Conservation (phyloP, 2,113 vertebrate genomes). For the Eulemur rufifrons region DNA sequence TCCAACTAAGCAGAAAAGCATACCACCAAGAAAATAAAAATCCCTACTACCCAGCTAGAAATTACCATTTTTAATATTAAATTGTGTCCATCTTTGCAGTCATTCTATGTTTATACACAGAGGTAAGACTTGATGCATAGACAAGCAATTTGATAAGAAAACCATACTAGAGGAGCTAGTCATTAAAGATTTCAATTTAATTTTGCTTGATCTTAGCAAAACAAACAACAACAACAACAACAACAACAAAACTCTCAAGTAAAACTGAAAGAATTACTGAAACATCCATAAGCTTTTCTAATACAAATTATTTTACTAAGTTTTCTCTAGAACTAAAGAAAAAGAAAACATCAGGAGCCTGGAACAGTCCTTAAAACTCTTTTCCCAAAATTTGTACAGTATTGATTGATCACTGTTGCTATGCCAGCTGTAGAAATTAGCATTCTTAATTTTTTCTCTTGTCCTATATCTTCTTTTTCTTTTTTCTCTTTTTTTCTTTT, state of each 20-base stretch:
- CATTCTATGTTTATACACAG: background rate
- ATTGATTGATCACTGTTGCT: background rate
- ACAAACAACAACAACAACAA: accelerated
- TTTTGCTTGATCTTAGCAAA: background rate
- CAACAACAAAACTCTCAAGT: background rate
- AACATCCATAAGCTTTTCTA: background rate
- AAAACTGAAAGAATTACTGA: background rate
- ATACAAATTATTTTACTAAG: background rate
- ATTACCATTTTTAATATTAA: background rate
- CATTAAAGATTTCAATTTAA: background rate
- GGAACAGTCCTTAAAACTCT: background rate
- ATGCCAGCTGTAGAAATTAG: background rate
- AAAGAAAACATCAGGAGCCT: background rate
- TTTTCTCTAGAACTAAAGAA: background rate
- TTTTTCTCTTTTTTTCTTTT: too few species aligned
- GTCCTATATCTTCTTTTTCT: background rate
- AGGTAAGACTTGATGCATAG: background rate
- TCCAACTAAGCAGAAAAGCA: slow-evolving; percentile 22
- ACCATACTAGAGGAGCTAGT: background rate
- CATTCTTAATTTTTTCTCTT: background rate
- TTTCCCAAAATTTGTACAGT: background rate
- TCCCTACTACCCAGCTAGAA: background rate
- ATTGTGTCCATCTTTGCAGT: background rate
- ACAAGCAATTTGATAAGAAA: background rate
- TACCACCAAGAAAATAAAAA: background rate